A percentile compares a stretch with the other conserved stretches of the same genome.
phyloP scores from a whole-genome alignment of 1,140 invertebrate genomes.

The Drosophila teissieri region DNA sequence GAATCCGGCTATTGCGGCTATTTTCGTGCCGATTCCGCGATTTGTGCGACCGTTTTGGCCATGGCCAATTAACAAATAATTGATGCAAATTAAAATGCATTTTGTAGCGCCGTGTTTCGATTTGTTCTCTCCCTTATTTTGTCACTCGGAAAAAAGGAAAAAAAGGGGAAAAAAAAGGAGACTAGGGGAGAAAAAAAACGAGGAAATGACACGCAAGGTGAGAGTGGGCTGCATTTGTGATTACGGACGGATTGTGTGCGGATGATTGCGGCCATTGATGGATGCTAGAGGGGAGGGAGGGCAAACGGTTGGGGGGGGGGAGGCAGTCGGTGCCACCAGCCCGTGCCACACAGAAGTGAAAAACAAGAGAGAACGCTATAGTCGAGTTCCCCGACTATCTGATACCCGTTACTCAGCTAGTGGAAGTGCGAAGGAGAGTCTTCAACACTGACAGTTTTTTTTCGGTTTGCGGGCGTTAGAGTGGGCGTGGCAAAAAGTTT shows the following conservation, averaged over 20 bases:
- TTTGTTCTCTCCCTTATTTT: conserved; percentile 21
- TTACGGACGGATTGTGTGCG: conserved; percentile 26
- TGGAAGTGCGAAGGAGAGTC: too few species aligned
- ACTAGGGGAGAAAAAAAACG: neutral
- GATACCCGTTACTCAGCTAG: too few species aligned
- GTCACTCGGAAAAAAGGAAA: conserved; percentile 15
- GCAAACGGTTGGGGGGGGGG: neutral
- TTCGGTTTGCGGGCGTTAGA: too few species aligned
- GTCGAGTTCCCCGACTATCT: too few species aligned
- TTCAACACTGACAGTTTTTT: too few species aligned
- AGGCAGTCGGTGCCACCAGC: too few species aligned
- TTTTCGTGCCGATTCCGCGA: conserved; percentile 25
- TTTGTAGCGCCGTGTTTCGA: conserved; percentile 36
- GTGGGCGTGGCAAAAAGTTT: too few species aligned
- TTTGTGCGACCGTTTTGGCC: conserved; percentile 19
- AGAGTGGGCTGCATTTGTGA: conserved; percentile 11
- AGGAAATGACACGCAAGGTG: conserved; percentile 25
- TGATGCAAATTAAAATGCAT: conserved; percentile 64
- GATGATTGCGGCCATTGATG: conserved; percentile 75
- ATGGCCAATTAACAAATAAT: conserved; percentile 62
- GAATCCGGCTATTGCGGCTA: neutral
- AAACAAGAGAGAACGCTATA: too few species aligned
- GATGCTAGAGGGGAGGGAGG: neutral
- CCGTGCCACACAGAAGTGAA: too few species aligned
- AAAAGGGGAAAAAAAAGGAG: neutral